Percentiles rank a stretch among this genome's conserved stretches.
These are phyloP conservation scores for Drosophila suboccidentalis DNA, from an alignment of 2,888 invertebrate species.

Conservation along the genomic window DNA sequence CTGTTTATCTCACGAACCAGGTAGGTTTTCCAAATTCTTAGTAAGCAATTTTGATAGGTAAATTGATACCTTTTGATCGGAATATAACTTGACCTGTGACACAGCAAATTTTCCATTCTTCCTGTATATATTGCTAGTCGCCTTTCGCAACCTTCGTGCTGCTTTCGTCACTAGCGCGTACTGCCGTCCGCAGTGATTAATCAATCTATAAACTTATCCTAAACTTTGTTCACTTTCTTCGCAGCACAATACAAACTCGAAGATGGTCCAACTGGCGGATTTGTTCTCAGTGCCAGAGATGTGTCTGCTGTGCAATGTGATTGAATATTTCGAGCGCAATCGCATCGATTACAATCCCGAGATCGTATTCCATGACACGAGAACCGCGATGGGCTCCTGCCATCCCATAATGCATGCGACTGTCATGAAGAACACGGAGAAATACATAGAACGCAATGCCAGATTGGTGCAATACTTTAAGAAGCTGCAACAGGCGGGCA, in stretches of 20 bases:
- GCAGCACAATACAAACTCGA: slow-evolving; percentile 85
- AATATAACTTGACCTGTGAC: too few species aligned
- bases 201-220: background rate
- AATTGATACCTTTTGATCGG: too few species aligned
- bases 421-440: slow-evolving; percentile 92
- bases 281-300: slow-evolving; percentile 98
- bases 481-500: slow-evolving; percentile 90
- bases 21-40: too few species aligned
- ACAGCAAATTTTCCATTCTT: too few species aligned
- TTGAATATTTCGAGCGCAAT: slow-evolving; percentile 95
- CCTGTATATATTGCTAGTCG: too few species aligned
- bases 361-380: slow-evolving; percentile 97
- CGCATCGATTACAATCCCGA: slow-evolving; percentile 97
- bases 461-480: slow-evolving; percentile 91
- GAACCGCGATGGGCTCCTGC: slow-evolving; percentile 94
- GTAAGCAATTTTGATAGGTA: too few species aligned
- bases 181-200: too few species aligned
- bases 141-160: too few species aligned
- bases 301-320: slow-evolving; percentile 96
- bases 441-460: slow-evolving; percentile 92
- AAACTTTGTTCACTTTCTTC: background rate
- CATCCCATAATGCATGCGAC: slow-evolving; percentile 96
- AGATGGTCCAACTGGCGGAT: slow-evolving; percentile 98
- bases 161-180: too few species aligned
- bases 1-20: too few species aligned